phyloP scores from a whole-genome alignment of 2,113 vertebrate genomes.

The Pleuronectes platessa region DNA sequence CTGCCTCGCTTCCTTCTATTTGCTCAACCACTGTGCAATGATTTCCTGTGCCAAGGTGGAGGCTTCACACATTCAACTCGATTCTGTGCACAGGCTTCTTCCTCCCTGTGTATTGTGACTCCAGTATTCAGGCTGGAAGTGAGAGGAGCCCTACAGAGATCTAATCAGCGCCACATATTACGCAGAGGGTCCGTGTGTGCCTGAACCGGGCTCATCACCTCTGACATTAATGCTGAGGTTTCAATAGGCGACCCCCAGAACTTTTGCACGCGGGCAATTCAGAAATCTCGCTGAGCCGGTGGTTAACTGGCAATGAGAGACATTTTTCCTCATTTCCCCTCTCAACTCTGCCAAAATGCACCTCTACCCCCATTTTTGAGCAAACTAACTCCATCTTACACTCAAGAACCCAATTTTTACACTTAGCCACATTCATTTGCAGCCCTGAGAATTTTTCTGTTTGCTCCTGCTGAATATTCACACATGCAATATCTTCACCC shows the following conservation, averaged over 20 bases:
- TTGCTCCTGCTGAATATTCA: slow-evolving; percentile 65
- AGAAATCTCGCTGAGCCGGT: slow-evolving; percentile 20
- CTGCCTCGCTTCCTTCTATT: slow-evolving; percentile 45
- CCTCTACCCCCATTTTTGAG: slow-evolving; percentile 13
- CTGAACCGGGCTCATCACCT: slow-evolving; percentile 35
- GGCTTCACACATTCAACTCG: slow-evolving; percentile 48
- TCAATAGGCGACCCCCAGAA: slow-evolving; percentile 21
- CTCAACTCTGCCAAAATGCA: neutral
- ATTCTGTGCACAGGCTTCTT: slow-evolving; percentile 50
- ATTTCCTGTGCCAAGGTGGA: slow-evolving; percentile 56
- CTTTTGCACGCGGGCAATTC: slow-evolving; percentile 34
- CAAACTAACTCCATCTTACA: slow-evolving; percentile 15
- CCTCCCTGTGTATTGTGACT: slow-evolving; percentile 50
- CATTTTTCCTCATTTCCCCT: slow-evolving; percentile 14
- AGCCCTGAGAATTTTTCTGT: slow-evolving; percentile 40
- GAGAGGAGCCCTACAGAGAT: slow-evolving; percentile 64
- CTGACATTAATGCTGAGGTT: slow-evolving; percentile 50
- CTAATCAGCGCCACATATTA: slow-evolving; percentile 53
- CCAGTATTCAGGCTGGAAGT: slow-evolving; percentile 61
- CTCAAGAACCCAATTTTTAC: slow-evolving; percentile 27
- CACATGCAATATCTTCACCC: slow-evolving; percentile 39
- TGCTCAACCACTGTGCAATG: slow-evolving; percentile 49
- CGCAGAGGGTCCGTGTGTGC: slow-evolving; percentile 39
- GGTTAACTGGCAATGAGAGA: slow-evolving; percentile 36
- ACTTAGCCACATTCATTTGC: slow-evolving; percentile 48